A percentile compares a stretch with the other conserved stretches of the same genome.
phyloP scores from a whole-genome alignment of 2,888 invertebrate genomes.

The Villa cingulata region DNA sequence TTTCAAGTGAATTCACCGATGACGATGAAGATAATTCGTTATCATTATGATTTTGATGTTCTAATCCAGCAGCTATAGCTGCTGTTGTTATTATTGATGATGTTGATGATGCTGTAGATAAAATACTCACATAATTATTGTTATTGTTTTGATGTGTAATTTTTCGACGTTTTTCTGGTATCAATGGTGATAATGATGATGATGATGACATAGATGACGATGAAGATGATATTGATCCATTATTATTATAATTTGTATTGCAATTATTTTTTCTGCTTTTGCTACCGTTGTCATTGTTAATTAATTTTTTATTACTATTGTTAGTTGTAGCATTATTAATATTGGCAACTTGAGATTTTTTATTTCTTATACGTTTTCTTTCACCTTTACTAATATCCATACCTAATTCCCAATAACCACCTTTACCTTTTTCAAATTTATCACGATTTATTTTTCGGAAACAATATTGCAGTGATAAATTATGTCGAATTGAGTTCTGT shows the following conservation, averaged over 20 bases:
- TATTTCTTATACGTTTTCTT: conserved; percentile 30
- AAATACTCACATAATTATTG: too few relatives aligned
- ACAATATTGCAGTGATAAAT: conserved; percentile 32
- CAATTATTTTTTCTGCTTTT: neutral
- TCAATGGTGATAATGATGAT: neutral
- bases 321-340: neutral
- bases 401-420: conserved; percentile 35
- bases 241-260: neutral
- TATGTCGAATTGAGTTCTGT: conserved; percentile 35
- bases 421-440: conserved; percentile 34
- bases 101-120: neutral
- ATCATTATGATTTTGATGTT: neutral
- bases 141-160: too few relatives aligned
- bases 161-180: too few relatives aligned
- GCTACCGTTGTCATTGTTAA: neutral
- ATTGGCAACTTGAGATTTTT: neutral
- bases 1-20: neutral
- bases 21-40: neutral
- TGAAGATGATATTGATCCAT: neutral
- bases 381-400: conserved; percentile 32
- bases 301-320: neutral
- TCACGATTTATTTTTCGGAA: conserved; percentile 33
- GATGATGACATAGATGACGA: neutral
- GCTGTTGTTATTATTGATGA: neutral
- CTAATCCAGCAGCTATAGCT: neutral